Evolutionary conservation across 2,797 vertebrate genomes (phyloP), one percentile per base, ranked within the genome.

Genomic region (Atherinosoma microstoma): DNA sequence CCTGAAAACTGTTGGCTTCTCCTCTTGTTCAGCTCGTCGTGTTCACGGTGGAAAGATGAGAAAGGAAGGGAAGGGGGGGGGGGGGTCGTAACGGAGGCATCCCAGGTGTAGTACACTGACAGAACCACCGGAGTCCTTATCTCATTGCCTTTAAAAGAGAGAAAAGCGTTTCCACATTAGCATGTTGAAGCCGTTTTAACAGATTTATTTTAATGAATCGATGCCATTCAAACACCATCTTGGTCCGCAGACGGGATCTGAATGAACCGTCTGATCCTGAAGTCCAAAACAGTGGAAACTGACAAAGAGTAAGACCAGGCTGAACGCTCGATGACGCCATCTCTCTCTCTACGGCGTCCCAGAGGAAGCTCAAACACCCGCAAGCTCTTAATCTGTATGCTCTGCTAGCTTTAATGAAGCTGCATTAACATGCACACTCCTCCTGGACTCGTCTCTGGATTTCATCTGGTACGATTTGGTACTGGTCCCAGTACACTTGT

Each of bases 141-240:
- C 95, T 95, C 92, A 92, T 92, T 64, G 95, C 95, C 95, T 96
- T 77, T n/a, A n/a, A n/a, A 40, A 42, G 34, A 67, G n/a, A 75
- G 15, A 73, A 51, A 49, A 32, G 45, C 0, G 6, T 10, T 29
- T 8, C n/a, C 18, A 18, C 11, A n/a, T 10, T 7, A 35, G 5
- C 22, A 30, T 5, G 16, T 13, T 24, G 18, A 24, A 53, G 2
- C 32, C 29, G 36, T 10, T 38, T 27, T 5, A 53, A 35, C 42
- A 22, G 6, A 11, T 63, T 30, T 16, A 30, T 45, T 11, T 4
- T 8, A 13, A 15, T 20, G 42, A 2, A 47, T 20, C 6, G 20
- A 20, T 7, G 18, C 2, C 20, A 1, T 47, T 2, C 8, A 20
- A 47, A 47, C 18, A 20, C 15, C 15, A 36, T 35, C 34, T 35